Conservation (phyloP, 2,888 invertebrate species). For the Parthenolecanium corni region DNA sequence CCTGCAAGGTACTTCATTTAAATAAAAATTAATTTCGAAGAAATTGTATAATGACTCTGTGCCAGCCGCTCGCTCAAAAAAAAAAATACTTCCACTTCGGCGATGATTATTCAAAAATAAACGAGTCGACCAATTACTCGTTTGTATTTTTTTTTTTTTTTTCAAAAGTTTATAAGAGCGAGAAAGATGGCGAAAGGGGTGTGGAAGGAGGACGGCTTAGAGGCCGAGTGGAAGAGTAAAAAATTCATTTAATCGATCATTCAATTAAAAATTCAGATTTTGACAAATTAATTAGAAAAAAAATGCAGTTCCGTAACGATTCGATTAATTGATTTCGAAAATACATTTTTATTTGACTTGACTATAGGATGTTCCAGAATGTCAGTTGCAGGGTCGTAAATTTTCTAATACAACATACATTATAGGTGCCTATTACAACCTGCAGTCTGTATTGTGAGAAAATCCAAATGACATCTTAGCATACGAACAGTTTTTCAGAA, state of each 20-base stretch:
- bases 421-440: too few relatives aligned
- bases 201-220: too few relatives aligned
- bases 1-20: conserved; percentile 12
- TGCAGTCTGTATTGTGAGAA: too few relatives aligned
- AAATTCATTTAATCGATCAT: conserved; percentile 15
- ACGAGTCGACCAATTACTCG: conserved; percentile 12
- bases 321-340: conserved; percentile 12
- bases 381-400: too few relatives aligned
- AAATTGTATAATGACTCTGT: conserved; percentile 9
- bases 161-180: conserved; percentile 12
- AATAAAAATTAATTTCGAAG: conserved; percentile 20
- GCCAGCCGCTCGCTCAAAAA: neutral
- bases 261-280: conserved; percentile 14
- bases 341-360: too few relatives aligned
- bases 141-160: neutral
- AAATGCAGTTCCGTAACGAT: neutral
- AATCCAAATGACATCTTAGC: too few relatives aligned
- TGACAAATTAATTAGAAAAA: conserved; percentile 11
- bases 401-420: too few relatives aligned
- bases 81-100: conserved; percentile 6
- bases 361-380: too few relatives aligned
- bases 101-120: conserved; percentile 4
- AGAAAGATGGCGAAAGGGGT: too few relatives aligned
- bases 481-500: too few relatives aligned
- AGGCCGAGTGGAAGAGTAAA: neutral